Evolutionary conservation across 1,140 invertebrate genomes (phyloP).

Genomic region (Heliconius eleuchia): DNA sequence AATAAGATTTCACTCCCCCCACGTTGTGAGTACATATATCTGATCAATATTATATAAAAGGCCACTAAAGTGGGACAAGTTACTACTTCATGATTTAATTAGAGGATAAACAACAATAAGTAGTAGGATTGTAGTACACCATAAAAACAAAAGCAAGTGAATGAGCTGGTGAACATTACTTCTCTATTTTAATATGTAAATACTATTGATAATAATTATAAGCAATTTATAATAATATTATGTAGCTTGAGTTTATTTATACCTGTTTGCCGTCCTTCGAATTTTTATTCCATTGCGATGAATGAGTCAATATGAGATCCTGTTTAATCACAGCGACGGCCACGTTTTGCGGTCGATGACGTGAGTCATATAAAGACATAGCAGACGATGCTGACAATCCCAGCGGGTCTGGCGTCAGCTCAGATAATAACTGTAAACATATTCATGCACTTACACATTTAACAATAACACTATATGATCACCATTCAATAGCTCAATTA

Average conservation of each 20-base stretch:
- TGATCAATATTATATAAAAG: neutral
- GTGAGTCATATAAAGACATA: constrained; percentile 88
- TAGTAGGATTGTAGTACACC: neutral
- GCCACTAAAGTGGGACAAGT: neutral
- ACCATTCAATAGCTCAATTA: constrained; percentile 26
- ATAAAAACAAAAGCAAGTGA: neutral
- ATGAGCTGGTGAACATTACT: neutral
- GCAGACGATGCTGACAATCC: constrained; percentile 86
- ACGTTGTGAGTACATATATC: neutral
- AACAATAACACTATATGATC: constrained; percentile 24
- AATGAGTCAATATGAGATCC: constrained; percentile 87
- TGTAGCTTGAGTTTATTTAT: constrained; percentile 34
- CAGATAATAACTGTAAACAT: constrained; percentile 84
- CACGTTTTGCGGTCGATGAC: constrained; percentile 83
- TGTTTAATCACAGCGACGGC: constrained; percentile 84
- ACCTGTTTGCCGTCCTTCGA: constrained; percentile 77
- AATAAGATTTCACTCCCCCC: neutral
- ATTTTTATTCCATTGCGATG: constrained; percentile 82
- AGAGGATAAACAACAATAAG: neutral
- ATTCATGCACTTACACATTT: constrained; percentile 53
- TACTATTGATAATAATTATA: neutral
- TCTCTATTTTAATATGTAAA: constrained; percentile 3
- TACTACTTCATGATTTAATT: neutral
- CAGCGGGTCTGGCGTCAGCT: constrained; percentile 86
- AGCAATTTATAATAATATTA: constrained; percentile 10